Base-by-base conservation (phyloP, 2,888 invertebrate species). In the Beris morrisii region DNA sequence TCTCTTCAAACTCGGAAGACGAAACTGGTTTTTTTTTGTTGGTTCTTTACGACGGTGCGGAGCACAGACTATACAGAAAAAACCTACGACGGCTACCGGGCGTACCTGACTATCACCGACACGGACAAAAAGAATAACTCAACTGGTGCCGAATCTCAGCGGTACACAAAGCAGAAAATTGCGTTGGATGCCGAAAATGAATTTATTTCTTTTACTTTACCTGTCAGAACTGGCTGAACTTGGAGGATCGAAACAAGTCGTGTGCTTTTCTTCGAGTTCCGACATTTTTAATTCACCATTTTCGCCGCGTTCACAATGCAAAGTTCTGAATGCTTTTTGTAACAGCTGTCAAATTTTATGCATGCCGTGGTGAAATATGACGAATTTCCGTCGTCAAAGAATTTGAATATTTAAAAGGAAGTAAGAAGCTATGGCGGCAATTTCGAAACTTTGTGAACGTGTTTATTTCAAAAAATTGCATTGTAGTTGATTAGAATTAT, bases 141-240 rank as follows among this genome's bases (percentile, higher is more conserved):
- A 32, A 54, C 32, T n/a, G 9, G 28, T 52, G 6, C 30, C 52
- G 30, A 52, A 22, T 52, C 31, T 54, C 11, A 5, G 28, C 54
- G n/a, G 54, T 22, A 7, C 52, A 6, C 11, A 11, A 2, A 4
- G 15, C 15, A n/a, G 13, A 22, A 22, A 22, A 22, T 22, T 22
- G 1, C 22, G 22, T 22, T 22, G 3, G 22, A 32, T 32, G 44
- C 15, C 52, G 52, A 43, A 43, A 54, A 45, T 11, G 12, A 54
- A 31, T 13, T 9, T 22, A 44, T 65, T 65, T 64, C 32, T 45
- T 46, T 52, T 58, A 64, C 63, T 63, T 82, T 88, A 93, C 93
- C 93, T 93, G 83, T 93, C 93, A 70, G 93, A 93, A 82, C 93
- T 94, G 71, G 93, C 93, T 69, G 93, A 93, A 79, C 93, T 93